Evolutionary conservation across 2,113 vertebrate species (phyloP).

Genomic region (Coptodon rendalli): DNA sequence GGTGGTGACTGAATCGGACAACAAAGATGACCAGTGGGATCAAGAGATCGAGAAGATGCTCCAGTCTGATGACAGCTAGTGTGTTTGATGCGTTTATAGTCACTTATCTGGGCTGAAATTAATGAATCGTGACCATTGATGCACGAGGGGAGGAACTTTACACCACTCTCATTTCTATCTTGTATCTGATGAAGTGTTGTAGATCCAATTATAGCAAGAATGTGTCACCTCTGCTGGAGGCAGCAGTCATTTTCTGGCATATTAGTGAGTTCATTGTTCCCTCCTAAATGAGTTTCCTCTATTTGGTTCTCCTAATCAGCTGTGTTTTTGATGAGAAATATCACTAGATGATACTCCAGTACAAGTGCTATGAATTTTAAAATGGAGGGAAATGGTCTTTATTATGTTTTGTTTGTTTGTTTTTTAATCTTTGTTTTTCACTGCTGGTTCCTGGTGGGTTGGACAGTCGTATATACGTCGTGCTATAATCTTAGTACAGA

Average conservation of each 20-base stretch:
- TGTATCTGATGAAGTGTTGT: not conserved
- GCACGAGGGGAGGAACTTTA: not conserved
- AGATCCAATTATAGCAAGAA: not conserved
- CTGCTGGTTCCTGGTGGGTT: slow-evolving; percentile 8
- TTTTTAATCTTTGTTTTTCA: not conserved
- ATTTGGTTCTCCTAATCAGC: not conserved
- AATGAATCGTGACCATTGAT: not conserved
- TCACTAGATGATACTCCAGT: slow-evolving; percentile 12
- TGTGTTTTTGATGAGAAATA: not conserved
- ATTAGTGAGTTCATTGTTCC: not conserved
- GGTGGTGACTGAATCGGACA: slow-evolving; percentile 84
- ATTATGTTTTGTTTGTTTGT: not conserved
- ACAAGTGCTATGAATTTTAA: not conserved
- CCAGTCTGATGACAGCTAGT: slow-evolving; percentile 76
- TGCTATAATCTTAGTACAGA: not conserved
- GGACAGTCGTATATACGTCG: slow-evolving; percentile 16
- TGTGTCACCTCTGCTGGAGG: not conserved
- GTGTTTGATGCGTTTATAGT: not conserved
- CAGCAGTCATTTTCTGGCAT: not conserved
- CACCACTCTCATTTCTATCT: not conserved
- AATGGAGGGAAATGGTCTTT: not conserved
- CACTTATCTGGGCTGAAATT: not conserved
- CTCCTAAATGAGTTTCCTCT: not conserved
- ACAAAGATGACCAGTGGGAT: slow-evolving; percentile 90
- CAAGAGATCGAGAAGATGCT: slow-evolving; percentile 95